Evolutionary conservation across 2,113 vertebrate species (phyloP).

Genomic region (Lathamus discolor): DNA sequence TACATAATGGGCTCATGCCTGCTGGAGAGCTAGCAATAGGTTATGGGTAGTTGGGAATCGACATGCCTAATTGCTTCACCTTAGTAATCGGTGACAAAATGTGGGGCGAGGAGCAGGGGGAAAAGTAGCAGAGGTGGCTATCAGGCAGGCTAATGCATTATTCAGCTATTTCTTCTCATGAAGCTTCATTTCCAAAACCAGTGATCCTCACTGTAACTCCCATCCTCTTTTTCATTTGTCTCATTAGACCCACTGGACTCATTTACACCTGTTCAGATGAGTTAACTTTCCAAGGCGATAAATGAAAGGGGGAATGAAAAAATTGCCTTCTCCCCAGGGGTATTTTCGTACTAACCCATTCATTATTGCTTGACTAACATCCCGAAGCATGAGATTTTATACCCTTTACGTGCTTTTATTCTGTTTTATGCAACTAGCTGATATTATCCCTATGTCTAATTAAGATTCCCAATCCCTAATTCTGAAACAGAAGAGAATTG

Average conservation of each 20-base stretch:
- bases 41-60: constrained; percentile 35
- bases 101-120: background rate
- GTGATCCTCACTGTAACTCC: constrained; percentile 28
- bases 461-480: constrained; percentile 19
- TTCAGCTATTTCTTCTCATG: constrained; percentile 15
- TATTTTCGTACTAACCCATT: constrained; percentile 39
- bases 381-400: constrained; percentile 34
- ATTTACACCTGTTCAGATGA: constrained; percentile 59
- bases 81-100: constrained; percentile 7
- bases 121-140: background rate
- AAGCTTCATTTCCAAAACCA: constrained; percentile 30
- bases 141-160: constrained; percentile 13
- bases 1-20: constrained; percentile 22
- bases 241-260: constrained; percentile 54
- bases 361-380: constrained; percentile 44
- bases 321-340: constrained; percentile 11
- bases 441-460: constrained; percentile 44
- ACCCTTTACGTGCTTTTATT: background rate
- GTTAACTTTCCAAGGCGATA: constrained; percentile 46
- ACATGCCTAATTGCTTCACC: constrained; percentile 55
- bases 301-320: constrained; percentile 60
- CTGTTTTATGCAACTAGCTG: constrained; percentile 7
- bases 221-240: constrained; percentile 50
- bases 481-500: constrained; percentile 11
- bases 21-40: constrained; percentile 30